phyloP scores from a whole-genome alignment of 64 coral and sea anemone genomes.

The Montipora sp. region DNA sequence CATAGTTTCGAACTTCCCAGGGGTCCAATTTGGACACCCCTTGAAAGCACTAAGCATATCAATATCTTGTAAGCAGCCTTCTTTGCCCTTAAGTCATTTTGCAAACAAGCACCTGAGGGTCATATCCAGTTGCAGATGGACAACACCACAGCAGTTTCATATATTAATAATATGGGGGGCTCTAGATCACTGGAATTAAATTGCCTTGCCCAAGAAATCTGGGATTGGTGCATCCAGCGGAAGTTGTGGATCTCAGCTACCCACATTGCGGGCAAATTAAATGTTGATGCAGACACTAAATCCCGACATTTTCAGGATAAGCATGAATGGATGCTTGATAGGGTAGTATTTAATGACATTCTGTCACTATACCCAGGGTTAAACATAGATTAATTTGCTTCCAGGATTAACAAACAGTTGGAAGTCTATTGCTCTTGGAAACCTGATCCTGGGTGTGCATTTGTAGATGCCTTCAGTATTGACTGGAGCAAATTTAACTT shows the following conservation, averaged over 20 bases:
- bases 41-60: not conserved
- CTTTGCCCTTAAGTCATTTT: constrained; percentile 12
- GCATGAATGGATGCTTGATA: not conserved
- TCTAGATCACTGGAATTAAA: not conserved
- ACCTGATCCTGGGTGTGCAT: not conserved
- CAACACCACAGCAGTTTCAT: constrained; percentile 47
- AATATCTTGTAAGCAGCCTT: not conserved
- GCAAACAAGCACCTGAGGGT: not conserved
- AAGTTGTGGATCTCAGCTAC: not conserved
- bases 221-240: not conserved
- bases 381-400: not conserved
- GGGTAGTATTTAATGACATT: not conserved
- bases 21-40: not conserved
- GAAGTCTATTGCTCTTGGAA: not conserved
- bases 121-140: constrained; percentile 26
- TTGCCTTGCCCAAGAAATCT: not conserved
- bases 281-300: not conserved
- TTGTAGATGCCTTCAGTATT: not conserved
- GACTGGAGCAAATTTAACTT: not conserved
- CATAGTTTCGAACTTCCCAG: too few species aligned
- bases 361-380: not conserved
- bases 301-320: not conserved
- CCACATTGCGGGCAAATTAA: not conserved
- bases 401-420: too few species aligned
- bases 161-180: constrained; percentile 46